These are phyloP conservation scores for Brachyptera risi DNA, from an alignment of 2,888 invertebrate species.

Conservation along the genomic window DNA sequence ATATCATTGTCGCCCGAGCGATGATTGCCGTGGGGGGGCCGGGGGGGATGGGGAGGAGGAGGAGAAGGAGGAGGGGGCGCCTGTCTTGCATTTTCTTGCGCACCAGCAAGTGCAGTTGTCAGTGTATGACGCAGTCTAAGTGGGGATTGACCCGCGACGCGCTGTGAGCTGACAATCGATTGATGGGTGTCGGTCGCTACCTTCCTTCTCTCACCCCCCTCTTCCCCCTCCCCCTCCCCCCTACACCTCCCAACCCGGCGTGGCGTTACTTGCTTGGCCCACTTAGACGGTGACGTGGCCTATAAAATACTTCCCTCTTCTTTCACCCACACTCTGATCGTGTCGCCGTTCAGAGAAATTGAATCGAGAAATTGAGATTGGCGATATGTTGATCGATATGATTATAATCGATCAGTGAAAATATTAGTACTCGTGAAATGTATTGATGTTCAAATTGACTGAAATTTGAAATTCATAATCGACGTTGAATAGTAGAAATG, in stretches of 20 bases:
- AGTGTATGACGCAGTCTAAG: conserved; percentile 20
- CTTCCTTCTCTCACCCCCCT: conserved; percentile 13
- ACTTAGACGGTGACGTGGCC: conserved; percentile 7
- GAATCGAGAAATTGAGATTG: no score
- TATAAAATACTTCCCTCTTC: neutral
- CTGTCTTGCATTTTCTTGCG: conserved; percentile 27
- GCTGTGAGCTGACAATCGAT: conserved; percentile 47
- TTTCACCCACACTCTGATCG: neutral
- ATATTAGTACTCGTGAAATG: no score
- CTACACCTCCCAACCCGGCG: neutral
- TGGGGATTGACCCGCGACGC: conserved; percentile 34
- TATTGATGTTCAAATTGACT: no score
- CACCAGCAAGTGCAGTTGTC: conserved; percentile 25
- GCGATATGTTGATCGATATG: no score
- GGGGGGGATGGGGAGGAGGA: no score
- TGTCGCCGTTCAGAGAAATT: no score
- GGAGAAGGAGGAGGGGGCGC: no score
- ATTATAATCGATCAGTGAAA: no score
- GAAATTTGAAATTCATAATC: no score
- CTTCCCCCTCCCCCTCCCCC: conserved; percentile 17
- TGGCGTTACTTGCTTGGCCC: conserved; percentile 21
- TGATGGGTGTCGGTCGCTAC: conserved; percentile 45
- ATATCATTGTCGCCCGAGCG: no score
- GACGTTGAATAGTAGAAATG: no score
- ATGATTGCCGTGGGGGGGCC: no score